Percentiles rank a stretch among this genome's conserved stretches.
These are phyloP conservation scores for Sesia bembeciformis DNA, from an alignment of 2,888 invertebrate genomes.

Conservation along the genomic window DNA sequence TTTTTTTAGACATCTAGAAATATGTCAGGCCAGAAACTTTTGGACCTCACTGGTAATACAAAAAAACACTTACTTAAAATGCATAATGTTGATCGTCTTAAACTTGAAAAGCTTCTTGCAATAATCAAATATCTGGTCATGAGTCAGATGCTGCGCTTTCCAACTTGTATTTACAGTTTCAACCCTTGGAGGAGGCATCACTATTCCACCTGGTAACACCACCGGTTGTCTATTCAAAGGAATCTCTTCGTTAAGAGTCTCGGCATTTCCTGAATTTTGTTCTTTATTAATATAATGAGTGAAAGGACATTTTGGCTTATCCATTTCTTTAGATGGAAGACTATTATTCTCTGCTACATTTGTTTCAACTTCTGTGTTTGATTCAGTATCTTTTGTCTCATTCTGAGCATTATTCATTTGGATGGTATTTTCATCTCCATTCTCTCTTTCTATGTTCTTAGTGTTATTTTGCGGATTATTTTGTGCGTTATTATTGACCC, in stretches of 20 bases:
- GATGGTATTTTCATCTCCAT: conserved; percentile 17
- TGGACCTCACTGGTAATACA: too few relatives aligned
- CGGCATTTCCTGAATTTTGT: too few relatives aligned
- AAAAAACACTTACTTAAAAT: conserved; percentile 79
- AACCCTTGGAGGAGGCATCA: conserved; percentile 86
- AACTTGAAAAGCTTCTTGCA: conserved; percentile 91
- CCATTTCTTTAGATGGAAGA: conserved; percentile 4
- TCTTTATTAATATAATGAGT: conserved; percentile 1
- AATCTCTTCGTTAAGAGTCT: conserved; percentile 10
- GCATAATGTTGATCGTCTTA: conserved; percentile 88
- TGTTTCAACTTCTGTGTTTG: too few relatives aligned
- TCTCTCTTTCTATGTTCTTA: conserved; percentile 47
- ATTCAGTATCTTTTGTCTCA: neutral
- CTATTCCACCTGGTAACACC: conserved; percentile 48
- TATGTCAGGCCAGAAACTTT: too few relatives aligned
- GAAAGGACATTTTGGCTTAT: conserved; percentile 7
- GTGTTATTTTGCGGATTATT: conserved; percentile 42
- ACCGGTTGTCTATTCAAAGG: conserved; percentile 40
- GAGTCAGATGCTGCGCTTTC: conserved; percentile 84
- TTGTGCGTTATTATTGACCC: conserved; percentile 13
- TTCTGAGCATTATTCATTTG: neutral
- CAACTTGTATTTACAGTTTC: conserved; percentile 91
- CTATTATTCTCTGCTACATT: too few relatives aligned
- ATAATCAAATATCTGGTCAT: conserved; percentile 85
- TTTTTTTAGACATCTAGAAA: too few relatives aligned